Conservation (phyloP, 2,888 invertebrate genomes). For the Bruchidius siliquastri region DNA sequence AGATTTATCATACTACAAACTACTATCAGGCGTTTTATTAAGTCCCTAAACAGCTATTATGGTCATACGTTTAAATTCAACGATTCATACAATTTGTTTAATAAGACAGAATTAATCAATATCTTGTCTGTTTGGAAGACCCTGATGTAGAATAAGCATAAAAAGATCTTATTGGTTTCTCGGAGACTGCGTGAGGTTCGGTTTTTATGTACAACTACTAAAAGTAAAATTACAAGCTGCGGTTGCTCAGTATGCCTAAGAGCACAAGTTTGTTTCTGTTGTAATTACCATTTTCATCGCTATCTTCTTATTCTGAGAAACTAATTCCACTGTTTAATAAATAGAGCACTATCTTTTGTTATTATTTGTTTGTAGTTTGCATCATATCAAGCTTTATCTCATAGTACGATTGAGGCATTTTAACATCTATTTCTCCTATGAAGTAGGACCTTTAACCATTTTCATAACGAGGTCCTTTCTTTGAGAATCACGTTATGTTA, state of each 20-base stretch:
- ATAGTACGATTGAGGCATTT: neutral
- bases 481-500: conserved; percentile 14
- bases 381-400: neutral
- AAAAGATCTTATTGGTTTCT: neutral
- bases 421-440: neutral
- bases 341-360: neutral
- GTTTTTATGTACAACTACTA: too few relatives aligned
- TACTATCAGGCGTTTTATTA: neutral
- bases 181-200: neutral
- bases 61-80: neutral
- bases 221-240: too few relatives aligned
- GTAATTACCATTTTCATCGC: too few relatives aligned
- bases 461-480: neutral
- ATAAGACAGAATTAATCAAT: neutral
- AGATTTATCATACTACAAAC: too few relatives aligned
- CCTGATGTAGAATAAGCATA: neutral
- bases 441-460: neutral
- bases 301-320: neutral
- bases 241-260: too few relatives aligned
- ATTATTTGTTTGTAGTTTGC: neutral
- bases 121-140: neutral
- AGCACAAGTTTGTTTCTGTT: too few relatives aligned
- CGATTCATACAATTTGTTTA: neutral
- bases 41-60: neutral
- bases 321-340: neutral